Evolutionary conservation across 2,797 vertebrate genomes (phyloP).

Genomic region (Rhinichthys osculus): DNA sequence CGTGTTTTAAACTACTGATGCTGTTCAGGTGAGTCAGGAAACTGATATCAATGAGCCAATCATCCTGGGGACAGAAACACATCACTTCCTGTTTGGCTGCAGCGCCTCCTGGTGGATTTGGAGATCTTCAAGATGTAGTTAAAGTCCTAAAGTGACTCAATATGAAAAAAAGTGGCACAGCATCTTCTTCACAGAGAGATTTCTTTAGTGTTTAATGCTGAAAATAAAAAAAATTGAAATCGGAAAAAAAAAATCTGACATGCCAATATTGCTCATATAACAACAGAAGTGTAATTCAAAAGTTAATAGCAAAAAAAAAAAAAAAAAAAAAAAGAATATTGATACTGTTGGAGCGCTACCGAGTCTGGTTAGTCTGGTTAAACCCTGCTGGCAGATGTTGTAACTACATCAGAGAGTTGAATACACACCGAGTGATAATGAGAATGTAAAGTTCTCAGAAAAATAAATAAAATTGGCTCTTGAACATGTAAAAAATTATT

Average conservation of each 20-base stretch:
- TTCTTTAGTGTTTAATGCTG: background rate
- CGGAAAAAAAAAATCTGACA: background rate
- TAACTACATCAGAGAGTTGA: too few relatives aligned
- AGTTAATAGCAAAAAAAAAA: background rate
- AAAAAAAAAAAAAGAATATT: background rate
- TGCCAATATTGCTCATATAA: background rate
- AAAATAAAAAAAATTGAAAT: background rate
- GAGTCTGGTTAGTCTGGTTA: background rate
- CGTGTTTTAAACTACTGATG: background rate
- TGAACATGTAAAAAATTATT: too few relatives aligned
- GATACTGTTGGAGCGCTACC: accelerated
- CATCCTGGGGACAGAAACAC: background rate
- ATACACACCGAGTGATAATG: too few relatives aligned
- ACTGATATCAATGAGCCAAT: background rate
- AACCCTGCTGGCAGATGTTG: background rate
- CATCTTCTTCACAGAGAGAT: background rate
- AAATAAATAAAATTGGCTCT: too few relatives aligned
- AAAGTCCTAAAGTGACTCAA: background rate
- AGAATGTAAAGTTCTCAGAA: too few relatives aligned
- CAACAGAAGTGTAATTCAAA: background rate
- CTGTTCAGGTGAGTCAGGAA: slow-evolving; percentile 6
- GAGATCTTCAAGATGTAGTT: background rate
- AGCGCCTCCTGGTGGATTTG: slow-evolving; percentile 28
- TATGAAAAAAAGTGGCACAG: background rate
- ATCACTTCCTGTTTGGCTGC: slow-evolving; percentile 45